phyloP scores from a whole-genome alignment of 2,113 vertebrate genomes.

The Hipposideros armiger region DNA sequence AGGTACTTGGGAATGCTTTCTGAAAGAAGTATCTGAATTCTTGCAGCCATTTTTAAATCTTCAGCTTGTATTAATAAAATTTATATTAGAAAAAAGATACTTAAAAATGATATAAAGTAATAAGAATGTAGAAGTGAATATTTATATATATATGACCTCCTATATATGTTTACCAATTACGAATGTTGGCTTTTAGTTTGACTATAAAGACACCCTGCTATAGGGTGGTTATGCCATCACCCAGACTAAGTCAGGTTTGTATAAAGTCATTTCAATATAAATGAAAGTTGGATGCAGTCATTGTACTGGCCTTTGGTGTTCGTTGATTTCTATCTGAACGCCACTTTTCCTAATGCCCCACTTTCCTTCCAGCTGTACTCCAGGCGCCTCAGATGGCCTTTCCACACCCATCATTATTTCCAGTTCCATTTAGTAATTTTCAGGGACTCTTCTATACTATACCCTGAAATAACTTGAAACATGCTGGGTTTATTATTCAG shows the following conservation, averaged over 20 bases:
- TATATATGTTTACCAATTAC: not conserved
- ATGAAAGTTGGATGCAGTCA: not conserved
- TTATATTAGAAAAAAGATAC: not conserved
- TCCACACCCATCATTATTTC: not conserved
- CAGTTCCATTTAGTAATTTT: not conserved
- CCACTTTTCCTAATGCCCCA: not conserved
- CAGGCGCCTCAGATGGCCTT: not conserved
- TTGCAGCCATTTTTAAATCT: not conserved
- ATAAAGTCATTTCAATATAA: not conserved
- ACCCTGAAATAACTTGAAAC: not conserved
- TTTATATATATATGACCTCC: not conserved
- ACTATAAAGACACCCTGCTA: not conserved
- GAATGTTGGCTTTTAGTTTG: not conserved
- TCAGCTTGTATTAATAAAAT: slow-evolving; percentile 9
- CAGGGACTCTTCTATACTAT: not conserved
- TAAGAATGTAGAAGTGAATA: not conserved
- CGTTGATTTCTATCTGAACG: not conserved
- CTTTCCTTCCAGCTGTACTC: not conserved
- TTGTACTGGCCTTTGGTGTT: not conserved
- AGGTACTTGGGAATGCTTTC: not conserved
- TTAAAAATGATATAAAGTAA: slow-evolving; percentile 35
- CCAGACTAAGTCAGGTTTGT: not conserved
- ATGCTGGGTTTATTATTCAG: not conserved
- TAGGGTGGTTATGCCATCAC: not conserved
- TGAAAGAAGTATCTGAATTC: slow-evolving; percentile 4